Conservation (phyloP, 2,797 vertebrate species). For the Enteromius unitaeniatus region DNA sequence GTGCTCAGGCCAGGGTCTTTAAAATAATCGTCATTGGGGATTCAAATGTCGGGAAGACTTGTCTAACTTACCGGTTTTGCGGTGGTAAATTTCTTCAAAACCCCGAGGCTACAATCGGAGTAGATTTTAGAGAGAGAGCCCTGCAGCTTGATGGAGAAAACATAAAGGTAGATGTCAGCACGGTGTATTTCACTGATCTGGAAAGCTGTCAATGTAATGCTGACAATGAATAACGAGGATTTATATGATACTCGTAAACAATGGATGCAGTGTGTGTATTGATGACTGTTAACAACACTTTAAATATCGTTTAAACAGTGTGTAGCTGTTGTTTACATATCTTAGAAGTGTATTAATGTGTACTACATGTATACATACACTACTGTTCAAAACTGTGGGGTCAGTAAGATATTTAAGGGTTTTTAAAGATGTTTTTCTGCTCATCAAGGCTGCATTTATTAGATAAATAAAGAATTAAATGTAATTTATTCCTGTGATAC, state of each 20-base stretch:
- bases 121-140: conserved; percentile 92
- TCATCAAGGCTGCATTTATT: too few species aligned
- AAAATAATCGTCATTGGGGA: conserved; percentile 96
- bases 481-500: too few species aligned
- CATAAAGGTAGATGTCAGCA: conserved; percentile 85
- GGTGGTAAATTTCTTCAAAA: conserved; percentile 90
- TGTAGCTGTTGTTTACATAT: not conserved
- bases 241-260: not conserved
- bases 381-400: too few species aligned
- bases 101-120: conserved; percentile 94
- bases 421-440: too few species aligned
- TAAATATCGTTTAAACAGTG: not conserved
- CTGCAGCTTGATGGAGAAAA: conserved; percentile 89
- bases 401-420: too few species aligned
- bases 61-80: conserved; percentile 92
- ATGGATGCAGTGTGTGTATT: not conserved
- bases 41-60: conserved; percentile 94
- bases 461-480: too few species aligned
- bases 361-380: not conserved
- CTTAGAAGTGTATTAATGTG: not conserved
- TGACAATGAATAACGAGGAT: not conserved
- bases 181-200: not conserved
- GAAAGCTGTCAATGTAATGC: not conserved
- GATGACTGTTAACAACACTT: not conserved
- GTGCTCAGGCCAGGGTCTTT: conserved; percentile 79